Conservation (phyloP, 2,797 vertebrate species). For the Clangula hyemalis region DNA sequence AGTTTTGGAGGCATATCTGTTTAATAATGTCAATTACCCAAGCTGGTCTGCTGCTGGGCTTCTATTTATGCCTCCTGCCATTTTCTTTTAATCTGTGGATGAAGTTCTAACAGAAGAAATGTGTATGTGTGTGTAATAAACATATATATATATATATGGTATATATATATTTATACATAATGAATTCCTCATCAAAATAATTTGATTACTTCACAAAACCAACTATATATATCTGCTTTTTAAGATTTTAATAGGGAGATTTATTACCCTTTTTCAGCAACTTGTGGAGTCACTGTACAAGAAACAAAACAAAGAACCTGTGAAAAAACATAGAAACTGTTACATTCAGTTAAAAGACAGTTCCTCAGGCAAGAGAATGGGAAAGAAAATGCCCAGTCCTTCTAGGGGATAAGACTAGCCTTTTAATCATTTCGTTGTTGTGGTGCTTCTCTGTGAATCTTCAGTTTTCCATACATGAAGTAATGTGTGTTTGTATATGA, state of each 20-base stretch:
- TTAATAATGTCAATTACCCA: not conserved
- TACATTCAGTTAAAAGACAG: not conserved
- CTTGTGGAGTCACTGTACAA: not conserved
- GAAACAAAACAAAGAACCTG: not conserved
- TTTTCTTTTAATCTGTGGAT: not conserved
- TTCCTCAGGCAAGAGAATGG: not conserved
- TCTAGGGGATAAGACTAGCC: not conserved
- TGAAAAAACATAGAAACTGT: not conserved
- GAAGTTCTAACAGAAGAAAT: not conserved
- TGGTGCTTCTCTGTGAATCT: not conserved
- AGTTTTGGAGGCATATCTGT: not conserved
- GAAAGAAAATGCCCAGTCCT: not conserved
- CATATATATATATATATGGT: not conserved
- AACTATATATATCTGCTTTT: not conserved
- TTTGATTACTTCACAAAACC: not conserved
- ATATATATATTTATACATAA: not conserved
- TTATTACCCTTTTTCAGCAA: not conserved
- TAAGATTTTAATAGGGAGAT: not conserved
- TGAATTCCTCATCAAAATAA: not conserved
- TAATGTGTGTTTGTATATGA: not conserved
- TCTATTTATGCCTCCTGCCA: not conserved
- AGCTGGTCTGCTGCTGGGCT: not conserved
- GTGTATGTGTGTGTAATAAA: not conserved
- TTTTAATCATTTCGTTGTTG: not conserved
- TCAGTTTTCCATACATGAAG: not conserved